Conservation (phyloP, 2,113 vertebrate species). For the Brienomyrus brachyistius region DNA sequence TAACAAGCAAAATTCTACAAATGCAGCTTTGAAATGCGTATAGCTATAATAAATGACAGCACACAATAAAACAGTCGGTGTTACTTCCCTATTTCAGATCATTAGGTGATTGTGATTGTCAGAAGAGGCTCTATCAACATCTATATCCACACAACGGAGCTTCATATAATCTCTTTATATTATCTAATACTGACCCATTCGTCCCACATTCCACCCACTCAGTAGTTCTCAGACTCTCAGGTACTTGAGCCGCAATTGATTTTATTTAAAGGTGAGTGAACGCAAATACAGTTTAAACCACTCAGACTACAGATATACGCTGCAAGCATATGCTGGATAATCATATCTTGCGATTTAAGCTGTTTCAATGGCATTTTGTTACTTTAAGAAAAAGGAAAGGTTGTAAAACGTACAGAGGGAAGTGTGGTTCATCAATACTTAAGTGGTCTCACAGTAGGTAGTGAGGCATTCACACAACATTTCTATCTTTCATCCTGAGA, state of each 20-base stretch:
- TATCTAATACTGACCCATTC: neutral
- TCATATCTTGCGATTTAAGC: neutral
- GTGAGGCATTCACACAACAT: neutral
- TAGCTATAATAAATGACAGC: neutral
- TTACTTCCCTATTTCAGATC: neutral
- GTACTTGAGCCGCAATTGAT: neutral
- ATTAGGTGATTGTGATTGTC: neutral
- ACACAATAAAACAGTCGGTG: neutral
- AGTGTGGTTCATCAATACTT: neutral
- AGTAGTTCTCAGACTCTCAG: neutral
- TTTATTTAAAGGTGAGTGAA: neutral
- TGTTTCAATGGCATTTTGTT: neutral
- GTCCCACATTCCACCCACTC: neutral
- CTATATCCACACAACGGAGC: neutral
- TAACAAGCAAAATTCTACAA: neutral
- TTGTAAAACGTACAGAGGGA: neutral
- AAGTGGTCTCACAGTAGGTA: neutral
- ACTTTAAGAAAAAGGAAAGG: neutral
- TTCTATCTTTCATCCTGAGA: neutral
- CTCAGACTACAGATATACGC: neutral
- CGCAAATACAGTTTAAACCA: neutral
- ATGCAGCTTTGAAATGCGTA: neutral
- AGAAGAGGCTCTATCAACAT: neutral
- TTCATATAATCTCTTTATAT: neutral
- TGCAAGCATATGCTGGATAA: neutral